Base-by-base conservation (phyloP, 2,888 invertebrate genomes). In the Coelinius sp. region DNA sequence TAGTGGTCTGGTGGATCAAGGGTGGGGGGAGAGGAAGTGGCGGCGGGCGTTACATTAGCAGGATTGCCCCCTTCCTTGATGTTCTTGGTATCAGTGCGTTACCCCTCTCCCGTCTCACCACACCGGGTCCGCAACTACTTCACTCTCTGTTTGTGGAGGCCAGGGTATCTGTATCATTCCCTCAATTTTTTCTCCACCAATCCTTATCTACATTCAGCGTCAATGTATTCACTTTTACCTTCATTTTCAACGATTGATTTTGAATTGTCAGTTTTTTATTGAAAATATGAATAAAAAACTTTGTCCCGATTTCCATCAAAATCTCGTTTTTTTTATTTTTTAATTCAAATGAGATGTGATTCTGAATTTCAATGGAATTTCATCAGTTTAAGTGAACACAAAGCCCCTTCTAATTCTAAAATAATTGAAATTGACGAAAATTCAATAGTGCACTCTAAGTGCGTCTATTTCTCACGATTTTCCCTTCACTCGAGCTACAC, bases 41-140 rank as follows among this genome's bases (percentile, higher is more conserved):
- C 70, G 73, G 78, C 75, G 82, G 82, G 78, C 74, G 82, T 80
- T 84, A 83, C 84, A 83, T 84, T 84, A 84, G 84, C 83, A 82
- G 83, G 82, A 84, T 84, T 84, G 83, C 83, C 84, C 79, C 80
- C 77, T 80, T 78, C 79, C 76, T 70, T 70, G 63, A 31, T 66
- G 49, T 27, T 59, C 44, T 69, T 67, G 63, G 56, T 68, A 72
- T 68, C 68, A 72, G 68, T 62, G 46, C 31, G 46, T 17, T n/a
- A n/a, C 52, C 49, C 35, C 49, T 17, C 24, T 44, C 63, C 44
- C 41, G 38, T 63, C 14, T 44, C 17, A 38, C 63, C 41, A 24
- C 49, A 67, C 49, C 49, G 62, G 41, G 67, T 22, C 68, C 63
- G 35, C 67, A 63, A 67, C 63, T 68, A 70, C 52, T 63, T 63